Evolutionary conservation across 2,797 vertebrate genomes (phyloP), one percentile per base, ranked within the genome.

Genomic region (Enteromius thamalakanensis): DNA sequence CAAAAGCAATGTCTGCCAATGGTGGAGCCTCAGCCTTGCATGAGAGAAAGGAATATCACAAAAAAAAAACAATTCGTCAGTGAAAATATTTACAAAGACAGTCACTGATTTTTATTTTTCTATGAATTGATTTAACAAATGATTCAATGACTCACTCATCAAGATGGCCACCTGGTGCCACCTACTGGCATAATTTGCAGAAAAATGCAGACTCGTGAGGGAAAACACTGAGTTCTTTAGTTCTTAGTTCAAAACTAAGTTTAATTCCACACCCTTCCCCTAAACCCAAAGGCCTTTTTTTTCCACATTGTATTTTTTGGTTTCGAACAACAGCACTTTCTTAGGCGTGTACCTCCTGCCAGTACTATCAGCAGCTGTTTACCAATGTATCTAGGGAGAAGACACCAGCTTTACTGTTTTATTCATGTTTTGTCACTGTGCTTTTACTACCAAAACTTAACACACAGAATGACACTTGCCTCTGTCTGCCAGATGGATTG

Each of bases 401-500:
- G 53, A 60, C 53, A 15, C 34, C 34, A 76, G 74, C 34, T 60
- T 76, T 76, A 76, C n/a, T 76, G 34, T 40, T 60, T 76, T 60
- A 60, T 76, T 76, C 53, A 76, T 60, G 74, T 26, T 60, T 42
- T 76, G 53, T 55, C 53, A 76, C 34, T 6, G 45, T 71, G 14
- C n/a, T 60, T 42, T 76, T 58, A 60, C 34, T 17, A 60, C 53
- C 74, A 42, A 60, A 76, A 76, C 53, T 76, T 60, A 42, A 9
- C 74, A 76, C 29, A 37, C 29, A 34, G 29, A 37, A 74, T 23
- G 32, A 26, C 34, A 76, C n/a, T 58, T 60, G 32, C 70, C 70
- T 72, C 70, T 51, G 47, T 72, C 70, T 72, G 47, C 53, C 34
- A 76, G 72, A 76, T 58, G 53, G 72, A 76, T 76, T 26, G 21